A percentile compares a stretch with the other conserved stretches of the same genome.
phyloP scores from a whole-genome alignment of 2,888 invertebrate species.

The Synergus laeviventris region DNA sequence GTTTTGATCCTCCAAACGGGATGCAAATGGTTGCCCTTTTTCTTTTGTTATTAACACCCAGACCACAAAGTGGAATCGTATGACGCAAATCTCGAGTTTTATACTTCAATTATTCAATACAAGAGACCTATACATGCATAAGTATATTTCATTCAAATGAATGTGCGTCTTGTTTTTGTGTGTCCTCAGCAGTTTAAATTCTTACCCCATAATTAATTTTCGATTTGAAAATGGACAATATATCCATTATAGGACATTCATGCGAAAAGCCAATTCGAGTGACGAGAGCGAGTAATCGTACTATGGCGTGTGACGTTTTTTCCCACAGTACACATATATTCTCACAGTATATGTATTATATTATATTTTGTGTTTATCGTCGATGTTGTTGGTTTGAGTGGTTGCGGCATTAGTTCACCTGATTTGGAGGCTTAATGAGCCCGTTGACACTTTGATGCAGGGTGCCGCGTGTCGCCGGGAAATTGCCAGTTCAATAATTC shows the following conservation, averaged over 20 bases:
- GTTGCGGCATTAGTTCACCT: conserved; percentile 60
- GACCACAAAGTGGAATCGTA: conserved; percentile 47
- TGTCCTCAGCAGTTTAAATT: too few species aligned
- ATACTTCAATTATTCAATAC: neutral
- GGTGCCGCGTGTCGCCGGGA: conserved; percentile 66
- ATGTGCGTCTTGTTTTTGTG: too few species aligned
- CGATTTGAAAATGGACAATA: too few species aligned
- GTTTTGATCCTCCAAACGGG: conserved; percentile 52
- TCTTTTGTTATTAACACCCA: conserved; percentile 43
- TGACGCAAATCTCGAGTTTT: conserved; percentile 38
- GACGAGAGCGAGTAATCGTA: conserved; percentile 13
- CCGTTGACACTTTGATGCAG: conserved; percentile 72
- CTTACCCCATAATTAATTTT: too few species aligned
- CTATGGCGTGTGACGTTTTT: conserved; percentile 22
- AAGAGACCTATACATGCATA: too few species aligned
- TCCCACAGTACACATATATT: neutral
- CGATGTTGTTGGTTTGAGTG: conserved; percentile 51
- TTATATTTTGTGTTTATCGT: conserved; percentile 50
- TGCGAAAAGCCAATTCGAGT: neutral
- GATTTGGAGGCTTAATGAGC: conserved; percentile 71
- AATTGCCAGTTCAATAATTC: conserved; percentile 75
- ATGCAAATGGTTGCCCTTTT: conserved; percentile 62
- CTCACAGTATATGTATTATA: neutral
- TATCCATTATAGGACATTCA: too few species aligned
- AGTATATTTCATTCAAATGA: too few species aligned